phyloP scores from a whole-genome alignment of 2,113 vertebrate species.

The Tretioscincus oriximinensis region DNA sequence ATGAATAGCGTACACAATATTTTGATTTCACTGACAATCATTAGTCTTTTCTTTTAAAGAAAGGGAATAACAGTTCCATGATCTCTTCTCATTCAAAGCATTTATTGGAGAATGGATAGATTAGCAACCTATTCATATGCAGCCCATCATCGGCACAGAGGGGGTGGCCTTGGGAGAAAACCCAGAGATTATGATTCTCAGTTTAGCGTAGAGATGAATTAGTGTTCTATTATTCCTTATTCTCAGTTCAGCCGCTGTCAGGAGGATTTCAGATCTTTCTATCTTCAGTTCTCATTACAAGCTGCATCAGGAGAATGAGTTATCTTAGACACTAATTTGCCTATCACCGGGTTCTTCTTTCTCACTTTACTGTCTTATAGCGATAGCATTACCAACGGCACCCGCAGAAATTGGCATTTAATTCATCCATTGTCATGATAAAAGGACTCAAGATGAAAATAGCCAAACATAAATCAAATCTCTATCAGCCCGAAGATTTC shows the following conservation, averaged over 20 bases:
- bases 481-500: constrained; percentile 34
- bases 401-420: constrained; percentile 27
- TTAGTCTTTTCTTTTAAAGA: background rate
- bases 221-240: constrained; percentile 29
- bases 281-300: constrained; percentile 30
- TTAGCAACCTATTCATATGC: constrained; percentile 24
- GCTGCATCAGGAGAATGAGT: constrained; percentile 21
- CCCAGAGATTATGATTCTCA: constrained; percentile 1
- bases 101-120: constrained; percentile 17
- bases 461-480: constrained; percentile 31
- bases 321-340: constrained; percentile 47
- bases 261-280: constrained; percentile 31
- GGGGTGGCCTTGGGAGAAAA: constrained; percentile 6
- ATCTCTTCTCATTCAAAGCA: background rate
- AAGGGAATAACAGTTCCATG: background rate
- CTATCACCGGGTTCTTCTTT: constrained; percentile 40
- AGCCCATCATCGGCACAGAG: constrained; percentile 2
- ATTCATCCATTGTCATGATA: constrained; percentile 41
- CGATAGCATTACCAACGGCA: constrained; percentile 38
- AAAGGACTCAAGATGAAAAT: constrained; percentile 36
- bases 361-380: constrained; percentile 20
- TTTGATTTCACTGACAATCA: background rate
- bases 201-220: constrained; percentile 31
- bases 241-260: constrained; percentile 19
- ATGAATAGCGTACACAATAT: background rate